Conservation (phyloP, 2,113 vertebrate genomes). For the Aldabrachelys gigantea region DNA sequence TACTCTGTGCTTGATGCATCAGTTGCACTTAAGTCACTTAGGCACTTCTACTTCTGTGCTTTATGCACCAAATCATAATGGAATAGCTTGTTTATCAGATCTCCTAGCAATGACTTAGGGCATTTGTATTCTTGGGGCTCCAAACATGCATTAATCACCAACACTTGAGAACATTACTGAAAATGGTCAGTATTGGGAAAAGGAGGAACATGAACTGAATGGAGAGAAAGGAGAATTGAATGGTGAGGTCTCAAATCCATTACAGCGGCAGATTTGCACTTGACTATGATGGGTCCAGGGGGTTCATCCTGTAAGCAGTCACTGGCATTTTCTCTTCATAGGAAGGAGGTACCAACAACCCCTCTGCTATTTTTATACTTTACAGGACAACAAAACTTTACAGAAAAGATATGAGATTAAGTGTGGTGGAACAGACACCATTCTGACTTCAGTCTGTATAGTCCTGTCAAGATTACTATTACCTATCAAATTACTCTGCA, state of each 20-base stretch:
- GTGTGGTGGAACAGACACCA: neutral
- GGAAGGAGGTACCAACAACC: neutral
- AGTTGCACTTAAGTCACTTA: neutral
- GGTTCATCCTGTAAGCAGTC: neutral
- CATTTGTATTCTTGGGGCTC: neutral
- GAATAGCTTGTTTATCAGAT: neutral
- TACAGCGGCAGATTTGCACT: neutral
- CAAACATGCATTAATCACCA: neutral
- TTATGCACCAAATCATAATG: neutral
- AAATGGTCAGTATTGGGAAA: neutral
- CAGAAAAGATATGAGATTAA: neutral
- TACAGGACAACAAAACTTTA: conserved; percentile 70
- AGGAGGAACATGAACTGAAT: neutral
- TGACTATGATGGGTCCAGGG: neutral
- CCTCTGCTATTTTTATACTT: conserved; percentile 45
- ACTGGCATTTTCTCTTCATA: neutral
- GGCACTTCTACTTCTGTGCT: neutral
- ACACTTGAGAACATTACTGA: neutral
- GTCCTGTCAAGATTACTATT: no score
- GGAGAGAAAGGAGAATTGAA: neutral
- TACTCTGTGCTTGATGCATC: neutral
- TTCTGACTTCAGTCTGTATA: neutral
- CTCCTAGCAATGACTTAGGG: neutral
- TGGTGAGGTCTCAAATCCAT: neutral
- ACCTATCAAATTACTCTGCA: no score